phyloP scores from a whole-genome alignment of 2,888 invertebrate genomes.

The Ophioninae sp. region DNA sequence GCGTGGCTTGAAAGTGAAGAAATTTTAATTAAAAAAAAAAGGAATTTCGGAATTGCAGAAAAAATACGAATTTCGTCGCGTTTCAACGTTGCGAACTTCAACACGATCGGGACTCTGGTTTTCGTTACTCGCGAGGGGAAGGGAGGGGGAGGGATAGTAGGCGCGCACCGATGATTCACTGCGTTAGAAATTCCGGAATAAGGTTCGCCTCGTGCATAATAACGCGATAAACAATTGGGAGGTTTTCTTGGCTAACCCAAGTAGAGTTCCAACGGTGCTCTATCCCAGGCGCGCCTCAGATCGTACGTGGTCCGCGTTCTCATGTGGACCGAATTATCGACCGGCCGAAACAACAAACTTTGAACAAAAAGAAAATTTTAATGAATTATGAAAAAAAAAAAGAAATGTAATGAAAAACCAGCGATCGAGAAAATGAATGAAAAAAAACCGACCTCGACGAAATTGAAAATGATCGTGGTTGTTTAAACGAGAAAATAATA shows the following conservation, averaged over 20 bases:
- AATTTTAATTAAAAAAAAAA: too few species aligned
- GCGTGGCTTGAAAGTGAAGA: too few species aligned
- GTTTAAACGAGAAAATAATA: not conserved
- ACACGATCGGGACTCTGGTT: too few species aligned
- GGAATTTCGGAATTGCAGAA: not conserved
- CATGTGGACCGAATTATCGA: conserved; percentile 64
- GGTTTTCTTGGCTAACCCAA: conserved; percentile 56
- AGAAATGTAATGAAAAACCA: not conserved
- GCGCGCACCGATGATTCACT: conserved; percentile 21
- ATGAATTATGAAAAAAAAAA: conserved; percentile 2
- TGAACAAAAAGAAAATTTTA: not conserved
- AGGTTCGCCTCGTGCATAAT: not conserved
- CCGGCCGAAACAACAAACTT: not conserved
- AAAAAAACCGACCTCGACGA: conserved; percentile 1
- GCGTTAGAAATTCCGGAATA: conserved; percentile 5
- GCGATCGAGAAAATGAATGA: not conserved
- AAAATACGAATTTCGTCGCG: too few species aligned
- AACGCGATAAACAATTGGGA: not conserved
- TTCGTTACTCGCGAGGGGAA: not conserved
- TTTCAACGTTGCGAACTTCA: too few species aligned
- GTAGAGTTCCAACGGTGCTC: conserved; percentile 68
- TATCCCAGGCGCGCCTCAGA: conserved; percentile 71
- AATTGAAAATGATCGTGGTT: not conserved
- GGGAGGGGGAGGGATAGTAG: not conserved
- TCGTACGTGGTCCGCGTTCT: conserved; percentile 72